These are phyloP conservation scores for Nycteola revayana DNA, from an alignment of 2,888 invertebrate genomes.

Conservation along the genomic window DNA sequence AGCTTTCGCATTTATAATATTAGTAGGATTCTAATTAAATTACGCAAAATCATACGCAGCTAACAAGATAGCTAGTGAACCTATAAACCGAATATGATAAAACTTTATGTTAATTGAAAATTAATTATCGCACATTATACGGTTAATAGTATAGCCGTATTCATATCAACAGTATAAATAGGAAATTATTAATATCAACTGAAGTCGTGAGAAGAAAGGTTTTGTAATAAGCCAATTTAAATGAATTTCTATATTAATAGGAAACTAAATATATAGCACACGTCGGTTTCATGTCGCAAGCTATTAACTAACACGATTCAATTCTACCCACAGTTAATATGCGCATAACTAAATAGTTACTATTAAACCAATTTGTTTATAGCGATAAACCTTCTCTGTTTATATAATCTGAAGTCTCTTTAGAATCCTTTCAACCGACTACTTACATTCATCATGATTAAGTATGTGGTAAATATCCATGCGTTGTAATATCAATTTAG, in stretches of 20 bases:
- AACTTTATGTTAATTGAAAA: slow-evolving; percentile 18
- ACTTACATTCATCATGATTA: no score
- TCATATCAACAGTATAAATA: slow-evolving; percentile 30
- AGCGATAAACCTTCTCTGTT: slow-evolving; percentile 39
- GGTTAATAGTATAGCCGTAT: slow-evolving; percentile 13
- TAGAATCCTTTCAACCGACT: slow-evolving; percentile 23
- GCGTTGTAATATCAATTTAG: slow-evolving; percentile 6
- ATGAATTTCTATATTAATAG: slow-evolving; percentile 47
- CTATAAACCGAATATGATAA: no score
- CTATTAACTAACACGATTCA: slow-evolving; percentile 46
- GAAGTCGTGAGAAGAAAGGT: slow-evolving; percentile 37
- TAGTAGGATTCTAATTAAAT: no score
- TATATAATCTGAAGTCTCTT: slow-evolving; percentile 27
- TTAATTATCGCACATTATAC: slow-evolving; percentile 18
- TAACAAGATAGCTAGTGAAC: no score
- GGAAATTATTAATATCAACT: slow-evolving; percentile 45
- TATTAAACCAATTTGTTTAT: slow-evolving; percentile 58
- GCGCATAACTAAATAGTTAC: slow-evolving; percentile 51
- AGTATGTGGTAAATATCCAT: slow-evolving; percentile 12
- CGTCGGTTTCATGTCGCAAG: slow-evolving; percentile 33
- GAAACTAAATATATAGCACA: slow-evolving; percentile 41
- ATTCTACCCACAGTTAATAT: slow-evolving; percentile 47
- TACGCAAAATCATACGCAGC: no score
- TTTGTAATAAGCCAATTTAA: slow-evolving; percentile 51
- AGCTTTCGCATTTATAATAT: no score